Evolutionary conservation across 2,113 vertebrate genomes (phyloP).

Genomic region (Cavia aperea): DNA sequence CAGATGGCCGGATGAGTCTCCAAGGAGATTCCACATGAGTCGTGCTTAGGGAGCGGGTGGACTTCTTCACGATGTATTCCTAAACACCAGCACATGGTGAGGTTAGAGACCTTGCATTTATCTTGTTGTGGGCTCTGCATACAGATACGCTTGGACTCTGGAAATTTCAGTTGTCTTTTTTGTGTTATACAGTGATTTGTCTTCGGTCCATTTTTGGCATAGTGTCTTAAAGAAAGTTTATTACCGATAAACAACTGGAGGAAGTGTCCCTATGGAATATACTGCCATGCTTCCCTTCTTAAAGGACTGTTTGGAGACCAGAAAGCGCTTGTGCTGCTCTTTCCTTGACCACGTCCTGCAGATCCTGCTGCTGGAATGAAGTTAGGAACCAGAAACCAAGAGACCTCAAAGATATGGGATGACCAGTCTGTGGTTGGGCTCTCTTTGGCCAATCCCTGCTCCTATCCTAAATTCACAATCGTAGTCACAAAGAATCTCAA

Average conservation of each 20-base stretch:
- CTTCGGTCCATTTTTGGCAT: neutral
- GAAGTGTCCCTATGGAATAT: neutral
- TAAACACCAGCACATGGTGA: constrained; percentile 59
- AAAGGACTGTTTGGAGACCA: neutral
- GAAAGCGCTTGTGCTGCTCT: neutral
- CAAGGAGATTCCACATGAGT: constrained; percentile 96
- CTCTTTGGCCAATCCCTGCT: neutral
- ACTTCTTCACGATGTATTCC: constrained; percentile 96
- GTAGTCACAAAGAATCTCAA: neutral
- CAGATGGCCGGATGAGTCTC: constrained; percentile 94
- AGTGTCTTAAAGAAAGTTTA: neutral
- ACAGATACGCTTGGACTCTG: neutral
- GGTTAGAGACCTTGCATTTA: neutral
- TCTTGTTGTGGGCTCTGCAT: neutral
- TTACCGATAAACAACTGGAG: neutral
- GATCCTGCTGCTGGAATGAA: neutral
- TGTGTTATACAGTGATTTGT: neutral
- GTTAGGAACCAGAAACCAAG: neutral
- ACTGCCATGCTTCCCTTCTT: fast-evolving
- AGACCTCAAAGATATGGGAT: neutral
- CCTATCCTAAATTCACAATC: neutral
- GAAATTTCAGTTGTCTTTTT: constrained; percentile 10
- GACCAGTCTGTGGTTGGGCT: neutral
- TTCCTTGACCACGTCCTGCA: neutral
- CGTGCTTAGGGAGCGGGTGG: constrained; percentile 91